A percentile compares a stretch with the other conserved stretches of the same genome.
Conservation (phyloP, 2,797 vertebrate genomes). For the Paratrypauchen microcephalus region DNA sequence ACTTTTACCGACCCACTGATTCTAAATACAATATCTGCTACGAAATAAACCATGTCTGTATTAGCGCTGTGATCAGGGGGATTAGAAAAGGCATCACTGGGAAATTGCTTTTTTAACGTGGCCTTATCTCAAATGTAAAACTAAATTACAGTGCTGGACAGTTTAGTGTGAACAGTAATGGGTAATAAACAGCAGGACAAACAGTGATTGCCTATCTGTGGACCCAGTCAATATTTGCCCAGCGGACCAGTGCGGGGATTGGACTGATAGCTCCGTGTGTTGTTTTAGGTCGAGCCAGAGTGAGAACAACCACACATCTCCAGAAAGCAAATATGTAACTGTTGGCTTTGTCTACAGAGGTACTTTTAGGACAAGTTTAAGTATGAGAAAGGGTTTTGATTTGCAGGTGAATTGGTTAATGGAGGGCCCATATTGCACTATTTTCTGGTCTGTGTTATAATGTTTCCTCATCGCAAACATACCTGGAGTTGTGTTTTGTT, state of each 20-base stretch:
- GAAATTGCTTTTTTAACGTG: slow-evolving; percentile 1
- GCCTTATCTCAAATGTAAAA: slow-evolving; percentile 9
- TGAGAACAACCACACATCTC: slow-evolving; percentile 5
- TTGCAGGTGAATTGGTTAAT: not conserved
- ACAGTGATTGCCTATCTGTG: slow-evolving; percentile 31
- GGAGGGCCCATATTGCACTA: not conserved
- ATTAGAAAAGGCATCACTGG: slow-evolving; percentile 3
- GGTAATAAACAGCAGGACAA: slow-evolving; percentile 27
- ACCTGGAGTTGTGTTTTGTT: no score
- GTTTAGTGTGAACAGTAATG: slow-evolving; percentile 19
- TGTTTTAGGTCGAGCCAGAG: slow-evolving; percentile 19
- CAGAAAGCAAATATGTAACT: slow-evolving; percentile 19
- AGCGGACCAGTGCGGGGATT: slow-evolving; percentile 5
- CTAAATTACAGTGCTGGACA: not conserved
- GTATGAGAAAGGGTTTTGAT: not conserved
- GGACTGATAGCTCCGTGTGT: slow-evolving; percentile 12
- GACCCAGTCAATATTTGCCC: slow-evolving; percentile 42
- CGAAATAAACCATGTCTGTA: not conserved
- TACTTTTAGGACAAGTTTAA: not conserved
- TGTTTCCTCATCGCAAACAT: no score
- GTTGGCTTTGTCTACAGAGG: not conserved
- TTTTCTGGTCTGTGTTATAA: no score
- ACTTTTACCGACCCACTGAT: not conserved
- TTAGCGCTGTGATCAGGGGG: slow-evolving; percentile 4
- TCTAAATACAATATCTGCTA: not conserved